Evolutionary conservation across 2,113 vertebrate genomes (phyloP).

Genomic region (Muntiacus reevesi): DNA sequence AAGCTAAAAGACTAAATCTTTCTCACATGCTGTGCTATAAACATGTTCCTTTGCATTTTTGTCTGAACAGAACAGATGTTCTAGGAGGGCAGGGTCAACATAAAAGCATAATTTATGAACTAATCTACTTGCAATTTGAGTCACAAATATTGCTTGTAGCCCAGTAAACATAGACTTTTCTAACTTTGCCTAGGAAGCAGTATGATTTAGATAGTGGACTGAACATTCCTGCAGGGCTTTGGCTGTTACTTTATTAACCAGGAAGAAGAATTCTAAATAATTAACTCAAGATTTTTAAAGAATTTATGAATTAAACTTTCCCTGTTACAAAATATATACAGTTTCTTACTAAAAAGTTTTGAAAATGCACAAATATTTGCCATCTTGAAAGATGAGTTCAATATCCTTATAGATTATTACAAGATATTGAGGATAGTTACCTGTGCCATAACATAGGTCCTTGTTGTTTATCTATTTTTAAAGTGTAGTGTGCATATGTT

Average conservation of each 20-base stretch:
- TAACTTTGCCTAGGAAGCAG: not conserved
- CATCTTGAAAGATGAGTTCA: not conserved
- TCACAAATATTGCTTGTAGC: not conserved
- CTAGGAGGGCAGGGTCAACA: not conserved
- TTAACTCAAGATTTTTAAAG: not conserved
- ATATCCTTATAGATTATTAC: not conserved
- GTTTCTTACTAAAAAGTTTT: not conserved
- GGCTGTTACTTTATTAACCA: not conserved
- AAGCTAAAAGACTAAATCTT: slow-evolving; percentile 33
- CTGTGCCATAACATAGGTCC: not conserved
- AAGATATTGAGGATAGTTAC: not conserved
- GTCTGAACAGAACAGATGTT: slow-evolving; percentile 4
- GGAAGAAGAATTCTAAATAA: not conserved
- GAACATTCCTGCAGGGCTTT: not conserved
- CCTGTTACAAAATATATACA: not conserved
- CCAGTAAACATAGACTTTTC: not conserved
- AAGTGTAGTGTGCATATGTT: not conserved
- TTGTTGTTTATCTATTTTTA: not conserved
- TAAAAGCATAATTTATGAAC: not conserved
- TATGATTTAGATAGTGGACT: not conserved
- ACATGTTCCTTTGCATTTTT: not conserved
- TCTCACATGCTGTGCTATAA: not conserved
- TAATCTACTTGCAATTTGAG: not conserved
- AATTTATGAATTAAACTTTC: not conserved
- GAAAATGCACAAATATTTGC: not conserved